phyloP scores from a whole-genome alignment of 2,113 vertebrate genomes.

The Morphnarchus princeps region DNA sequence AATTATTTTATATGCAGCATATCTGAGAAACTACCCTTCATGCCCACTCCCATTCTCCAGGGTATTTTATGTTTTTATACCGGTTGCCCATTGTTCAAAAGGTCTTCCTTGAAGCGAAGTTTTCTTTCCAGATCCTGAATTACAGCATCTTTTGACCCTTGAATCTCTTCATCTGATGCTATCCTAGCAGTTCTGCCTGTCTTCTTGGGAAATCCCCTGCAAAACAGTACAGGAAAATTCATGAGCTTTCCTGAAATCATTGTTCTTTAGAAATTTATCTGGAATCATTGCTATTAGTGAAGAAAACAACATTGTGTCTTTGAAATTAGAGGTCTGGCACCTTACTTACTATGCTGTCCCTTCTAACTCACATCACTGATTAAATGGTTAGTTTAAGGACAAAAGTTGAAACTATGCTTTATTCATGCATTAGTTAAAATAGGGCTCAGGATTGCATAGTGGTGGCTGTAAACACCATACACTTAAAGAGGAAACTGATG shows the following conservation, averaged over 20 bases:
- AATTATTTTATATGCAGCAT: background rate
- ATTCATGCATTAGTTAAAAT: background rate
- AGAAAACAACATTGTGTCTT: background rate
- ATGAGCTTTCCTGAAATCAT: background rate
- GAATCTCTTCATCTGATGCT: constrained; percentile 93
- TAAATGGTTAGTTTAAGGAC: background rate
- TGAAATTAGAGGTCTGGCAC: background rate
- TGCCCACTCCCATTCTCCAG: background rate
- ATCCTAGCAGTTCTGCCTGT: constrained; percentile 80
- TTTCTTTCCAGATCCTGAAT: constrained; percentile 98
- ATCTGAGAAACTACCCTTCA: background rate
- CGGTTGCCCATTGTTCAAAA: constrained; percentile 91
- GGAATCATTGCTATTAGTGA: background rate
- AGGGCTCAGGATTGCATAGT: background rate
- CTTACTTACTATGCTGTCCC: background rate
- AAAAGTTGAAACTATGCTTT: background rate
- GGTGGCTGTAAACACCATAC: background rate
- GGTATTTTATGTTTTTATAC: constrained; percentile 41
- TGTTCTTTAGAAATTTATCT: background rate
- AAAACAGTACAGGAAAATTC: constrained; percentile 10
- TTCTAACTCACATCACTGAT: background rate
- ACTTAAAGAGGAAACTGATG: background rate
- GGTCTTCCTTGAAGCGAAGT: constrained; percentile 96
- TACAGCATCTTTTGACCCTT: constrained; percentile 95
- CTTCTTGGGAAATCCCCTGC: constrained; percentile 89